Base-by-base conservation (phyloP, 2,113 vertebrate genomes). In the Butorides virescens region DNA sequence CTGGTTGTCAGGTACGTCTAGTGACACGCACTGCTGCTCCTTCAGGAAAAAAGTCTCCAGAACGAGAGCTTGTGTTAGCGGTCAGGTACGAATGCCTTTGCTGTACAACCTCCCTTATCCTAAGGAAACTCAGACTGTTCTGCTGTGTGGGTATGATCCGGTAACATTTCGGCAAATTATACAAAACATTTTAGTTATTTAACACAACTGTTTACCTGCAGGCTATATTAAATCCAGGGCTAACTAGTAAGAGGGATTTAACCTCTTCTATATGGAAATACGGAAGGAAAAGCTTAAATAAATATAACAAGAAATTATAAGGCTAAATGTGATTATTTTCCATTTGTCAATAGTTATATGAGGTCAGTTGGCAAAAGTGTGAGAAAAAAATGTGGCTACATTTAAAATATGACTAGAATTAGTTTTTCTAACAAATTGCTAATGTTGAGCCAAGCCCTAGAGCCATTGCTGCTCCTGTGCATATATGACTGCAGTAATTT, bases 251-350 rank as follows among this genome's bases (percentile, higher is more conserved):
- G 82, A 94, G 90, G 91, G 27, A 74, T 75, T 97, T 87, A 91
- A 75, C 77, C 94, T 96, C 93, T 96, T 94, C 52, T 89, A 71
- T 72, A 92, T 0, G 93, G 93, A 91, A 94, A 75, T 61, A 92
- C 0, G 52, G 92, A 85, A 85, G 83, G 92, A 95, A 96, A 96
- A 93, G 36, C 93, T 93, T 97, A 94, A 94, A 92, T 96, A 94
- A 92, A 88, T 87, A 96, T 36, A 88, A 79, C 53, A 95, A 88
- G 65, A 93, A 95, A 94, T 71, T 88, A 94, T 86, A 92, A 93
- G 26, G 67, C 68, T 91, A 94, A 91, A 95, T 93, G 94, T 95
- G 93, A 93, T 95, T 94, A 97, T 93, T 96, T 94, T 92, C 82
- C 93, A 97, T 87, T 94, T 95, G 91, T 93, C 91, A 90, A 90